Percentiles rank a stretch among this genome's conserved stretches.
Evolutionary conservation across 2,888 invertebrate species (phyloP).

Genomic region (Caenorhabditis drosophilae): DNA sequence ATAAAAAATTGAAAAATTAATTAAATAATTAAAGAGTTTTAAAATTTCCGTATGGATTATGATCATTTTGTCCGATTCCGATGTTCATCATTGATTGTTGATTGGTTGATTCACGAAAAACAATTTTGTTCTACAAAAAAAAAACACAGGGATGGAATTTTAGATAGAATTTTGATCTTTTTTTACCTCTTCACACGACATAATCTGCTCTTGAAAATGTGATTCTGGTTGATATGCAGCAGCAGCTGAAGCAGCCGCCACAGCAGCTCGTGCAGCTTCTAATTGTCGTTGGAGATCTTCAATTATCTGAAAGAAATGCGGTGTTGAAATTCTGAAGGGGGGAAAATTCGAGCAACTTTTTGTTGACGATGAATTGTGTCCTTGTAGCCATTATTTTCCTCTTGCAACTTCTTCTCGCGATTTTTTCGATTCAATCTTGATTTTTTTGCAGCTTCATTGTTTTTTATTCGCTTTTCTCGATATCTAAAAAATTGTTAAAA

Average conservation of each 20-base stretch:
- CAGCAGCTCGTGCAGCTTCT: background rate
- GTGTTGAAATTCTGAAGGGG: background rate
- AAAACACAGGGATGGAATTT: too few relatives aligned
- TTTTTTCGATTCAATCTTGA: slow-evolving; percentile 44
- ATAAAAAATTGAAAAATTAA: background rate
- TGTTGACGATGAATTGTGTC: background rate
- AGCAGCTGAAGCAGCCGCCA: too few relatives aligned
- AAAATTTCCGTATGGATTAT: background rate
- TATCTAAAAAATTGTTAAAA: slow-evolving; percentile 33
- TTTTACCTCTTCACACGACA: too few relatives aligned
- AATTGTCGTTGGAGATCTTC: slow-evolving; percentile 1
- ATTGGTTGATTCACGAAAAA: background rate
- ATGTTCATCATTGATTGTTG: background rate
- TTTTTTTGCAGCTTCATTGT: slow-evolving; percentile 60
- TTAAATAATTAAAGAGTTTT: background rate
- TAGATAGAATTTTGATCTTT: too few relatives aligned
- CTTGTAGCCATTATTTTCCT: slow-evolving; percentile 6
- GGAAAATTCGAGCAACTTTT: background rate
- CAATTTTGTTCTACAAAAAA: too few relatives aligned
- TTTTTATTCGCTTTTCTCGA: slow-evolving; percentile 42
- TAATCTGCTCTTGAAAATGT: too few relatives aligned
- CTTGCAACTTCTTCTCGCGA: slow-evolving; percentile 29
- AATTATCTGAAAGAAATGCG: background rate
- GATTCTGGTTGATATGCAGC: too few relatives aligned
- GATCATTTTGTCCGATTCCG: background rate